Evolutionary conservation across 2,888 invertebrate genomes (phyloP), one percentile per base, ranked within the genome.

Genomic region (Cloeon dipterum): DNA sequence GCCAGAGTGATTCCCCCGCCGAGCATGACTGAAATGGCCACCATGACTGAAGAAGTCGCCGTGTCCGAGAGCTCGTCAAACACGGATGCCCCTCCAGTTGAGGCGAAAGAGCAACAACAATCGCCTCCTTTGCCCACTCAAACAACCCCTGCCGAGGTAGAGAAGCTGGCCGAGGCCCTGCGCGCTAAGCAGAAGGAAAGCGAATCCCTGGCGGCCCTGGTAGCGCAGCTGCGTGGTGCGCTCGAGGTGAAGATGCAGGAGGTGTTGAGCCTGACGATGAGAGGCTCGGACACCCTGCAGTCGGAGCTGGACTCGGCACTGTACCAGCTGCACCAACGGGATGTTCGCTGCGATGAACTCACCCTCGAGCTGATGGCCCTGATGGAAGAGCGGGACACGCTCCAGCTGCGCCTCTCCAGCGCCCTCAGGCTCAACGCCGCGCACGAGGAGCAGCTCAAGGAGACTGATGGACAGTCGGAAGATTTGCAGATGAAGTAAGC

Each of bases 271-370:
- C n/a, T 19, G 5, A 26, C 18, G 16, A 41, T 42, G 36, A 36
- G 42, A 14, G 38, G 35, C 34, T 39, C 34, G n/a, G 25, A 42
- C n/a, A 39, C 44, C 11, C 37, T 49, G 1, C 46, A 45, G 11
- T 44, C 46, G 20, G 51, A 54, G 23, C 56, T 83, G 37, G 82
- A 85, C 50, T 59, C 81, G 36, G 81, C 83, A 0, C 54, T 82
- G 29, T 82, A 82, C 50, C 78, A 81, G 74, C 58, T 86, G 36
- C 85, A 88, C 52, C 81, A 83, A 49, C 65, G 83, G 43, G 85
- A 86, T 46, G 76, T 85, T 40, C 66, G 81, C 2, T 81, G 81
- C 52, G 85, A 86, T 49, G 85, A 86, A 53, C 61, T 88, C 40
- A 83, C 83, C 1, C 65, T 78, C 48, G 86, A 88, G 52, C 58